Conservation (phyloP, 2,113 vertebrate species). For the Eidolon helvum region DNA sequence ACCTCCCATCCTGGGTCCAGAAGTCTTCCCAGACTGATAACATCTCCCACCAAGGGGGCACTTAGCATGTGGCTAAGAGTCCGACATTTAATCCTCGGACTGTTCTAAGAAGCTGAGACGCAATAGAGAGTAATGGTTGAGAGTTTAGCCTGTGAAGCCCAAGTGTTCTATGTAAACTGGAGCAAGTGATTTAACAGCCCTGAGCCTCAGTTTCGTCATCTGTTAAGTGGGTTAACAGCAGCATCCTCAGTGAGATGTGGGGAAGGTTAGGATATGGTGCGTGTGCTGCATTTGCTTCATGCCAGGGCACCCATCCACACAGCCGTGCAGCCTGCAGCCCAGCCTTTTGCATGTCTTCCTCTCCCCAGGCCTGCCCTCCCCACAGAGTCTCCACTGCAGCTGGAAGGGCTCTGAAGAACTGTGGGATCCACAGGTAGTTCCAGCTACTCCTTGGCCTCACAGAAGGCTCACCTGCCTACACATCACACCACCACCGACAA, state of each 20-base stretch:
- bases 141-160: not conserved
- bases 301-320: not conserved
- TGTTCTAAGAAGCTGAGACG: not conserved
- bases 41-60: not conserved
- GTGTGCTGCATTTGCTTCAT: not conserved
- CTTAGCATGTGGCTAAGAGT: not conserved
- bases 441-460: not conserved
- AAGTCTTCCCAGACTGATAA: not conserved
- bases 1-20: not conserved
- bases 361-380: not conserved
- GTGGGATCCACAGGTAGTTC: not conserved
- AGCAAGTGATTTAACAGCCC: not conserved
- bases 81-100: not conserved
- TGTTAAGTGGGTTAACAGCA: not conserved
- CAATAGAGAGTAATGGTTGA: not conserved
- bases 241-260: not conserved
- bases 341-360: not conserved
- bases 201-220: not conserved
- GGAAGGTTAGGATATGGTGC: not conserved
- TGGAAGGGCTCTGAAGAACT: not conserved
- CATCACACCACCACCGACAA: accelerated
- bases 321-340: not conserved
- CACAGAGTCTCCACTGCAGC: not conserved
- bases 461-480: not conserved
- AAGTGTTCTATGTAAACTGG: not conserved